Conservation (phyloP, 2,113 vertebrate species). For the Rhadina sibilatrix region DNA sequence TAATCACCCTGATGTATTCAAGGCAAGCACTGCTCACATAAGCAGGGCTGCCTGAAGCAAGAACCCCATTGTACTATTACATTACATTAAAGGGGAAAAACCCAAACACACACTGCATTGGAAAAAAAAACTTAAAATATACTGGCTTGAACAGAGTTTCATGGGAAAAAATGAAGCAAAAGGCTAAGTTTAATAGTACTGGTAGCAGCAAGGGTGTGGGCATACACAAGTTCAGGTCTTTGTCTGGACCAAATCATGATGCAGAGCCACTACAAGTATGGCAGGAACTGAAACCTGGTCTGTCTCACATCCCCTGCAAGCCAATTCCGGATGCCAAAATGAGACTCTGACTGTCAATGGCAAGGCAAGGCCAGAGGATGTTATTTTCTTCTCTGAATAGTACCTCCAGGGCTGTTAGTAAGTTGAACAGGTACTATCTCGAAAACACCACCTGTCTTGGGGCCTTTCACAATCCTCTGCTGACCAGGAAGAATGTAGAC, state of each 20-base stretch:
- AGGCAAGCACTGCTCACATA: not conserved
- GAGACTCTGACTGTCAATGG: not conserved
- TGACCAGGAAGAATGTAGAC: not conserved
- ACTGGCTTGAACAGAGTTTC: not conserved
- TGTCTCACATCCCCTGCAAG: not conserved
- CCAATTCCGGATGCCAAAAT: fast-evolving
- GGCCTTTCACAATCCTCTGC: not conserved
- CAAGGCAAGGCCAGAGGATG: not conserved
- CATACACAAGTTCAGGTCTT: not conserved
- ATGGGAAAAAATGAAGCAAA: not conserved
- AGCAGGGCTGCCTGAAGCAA: not conserved
- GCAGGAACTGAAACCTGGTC: not conserved
- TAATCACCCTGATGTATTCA: not conserved
- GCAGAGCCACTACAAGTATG: not conserved
- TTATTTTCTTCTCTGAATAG: not conserved
- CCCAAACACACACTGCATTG: not conserved
- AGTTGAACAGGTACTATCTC: not conserved
- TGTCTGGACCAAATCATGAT: not conserved
- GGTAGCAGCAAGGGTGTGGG: not conserved
- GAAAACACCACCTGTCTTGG: fast-evolving
- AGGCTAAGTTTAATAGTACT: not conserved
- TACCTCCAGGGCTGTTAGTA: not conserved
- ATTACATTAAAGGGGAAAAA: not conserved
- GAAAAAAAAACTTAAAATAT: not conserved
- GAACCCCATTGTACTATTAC: not conserved